A percentile compares a stretch with the other conserved stretches of the same genome.
Conservation (phyloP, 2,113 vertebrate species). For the Leuciscus idus region DNA sequence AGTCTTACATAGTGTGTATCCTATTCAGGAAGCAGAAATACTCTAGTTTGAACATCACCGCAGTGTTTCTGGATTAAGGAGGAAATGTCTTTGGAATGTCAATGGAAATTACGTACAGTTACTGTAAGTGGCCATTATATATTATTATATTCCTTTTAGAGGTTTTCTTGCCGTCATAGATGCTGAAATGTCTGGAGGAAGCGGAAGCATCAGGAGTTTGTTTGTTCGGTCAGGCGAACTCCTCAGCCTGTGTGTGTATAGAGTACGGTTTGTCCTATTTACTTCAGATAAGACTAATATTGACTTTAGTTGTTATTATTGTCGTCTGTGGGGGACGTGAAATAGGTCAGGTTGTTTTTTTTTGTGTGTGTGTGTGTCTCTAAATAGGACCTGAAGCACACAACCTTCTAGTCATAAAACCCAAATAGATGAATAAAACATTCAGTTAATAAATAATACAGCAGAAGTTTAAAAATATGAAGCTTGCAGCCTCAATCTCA, state of each 20-base stretch:
- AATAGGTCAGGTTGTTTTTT: conserved; percentile 41
- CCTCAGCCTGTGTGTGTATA: conserved; percentile 20
- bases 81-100: not conserved
- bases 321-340: not conserved
- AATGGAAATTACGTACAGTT: not conserved
- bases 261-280: conserved; percentile 40
- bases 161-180: not conserved
- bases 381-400: conserved; percentile 29
- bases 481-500: not conserved
- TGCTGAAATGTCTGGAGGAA: conserved; percentile 7
- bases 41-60: not conserved
- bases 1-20: too few relatives aligned
- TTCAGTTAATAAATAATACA: not conserved
- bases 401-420: not conserved
- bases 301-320: conserved; percentile 27
- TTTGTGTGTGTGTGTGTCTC: not conserved
- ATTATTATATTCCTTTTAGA: conserved; percentile 33
- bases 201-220: conserved; percentile 17
- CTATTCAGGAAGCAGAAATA: not conserved
- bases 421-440: not conserved
- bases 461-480: not conserved
- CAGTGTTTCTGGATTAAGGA: not conserved
- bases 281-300: conserved; percentile 29
- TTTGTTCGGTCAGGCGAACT: conserved; percentile 39
- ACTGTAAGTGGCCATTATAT: conserved; percentile 40